Conservation (phyloP, 2,113 vertebrate genomes). For the Neolamprologus hecqui region DNA sequence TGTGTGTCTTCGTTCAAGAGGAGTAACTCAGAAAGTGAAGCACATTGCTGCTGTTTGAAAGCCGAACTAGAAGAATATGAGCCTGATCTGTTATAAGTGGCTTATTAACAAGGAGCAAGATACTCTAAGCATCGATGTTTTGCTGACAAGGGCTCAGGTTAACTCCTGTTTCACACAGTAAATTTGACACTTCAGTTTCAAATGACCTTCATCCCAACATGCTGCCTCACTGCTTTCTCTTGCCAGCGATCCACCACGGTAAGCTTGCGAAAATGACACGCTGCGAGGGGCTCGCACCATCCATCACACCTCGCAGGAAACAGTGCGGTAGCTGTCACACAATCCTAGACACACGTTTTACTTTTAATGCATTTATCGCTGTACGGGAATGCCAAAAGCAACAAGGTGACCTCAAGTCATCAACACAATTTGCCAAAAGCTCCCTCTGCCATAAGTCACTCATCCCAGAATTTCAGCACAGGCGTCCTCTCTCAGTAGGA, state of each 20-base stretch:
- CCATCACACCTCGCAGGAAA: constrained; percentile 56
- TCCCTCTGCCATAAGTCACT: background rate
- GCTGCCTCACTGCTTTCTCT: background rate
- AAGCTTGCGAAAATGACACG: background rate
- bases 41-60: background rate
- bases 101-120: background rate
- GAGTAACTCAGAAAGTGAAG: background rate
- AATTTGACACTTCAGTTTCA: constrained; percentile 31
- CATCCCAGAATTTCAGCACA: constrained; percentile 6
- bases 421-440: constrained; percentile 38
- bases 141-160: constrained; percentile 6
- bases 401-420: constrained; percentile 56
- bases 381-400: constrained; percentile 15
- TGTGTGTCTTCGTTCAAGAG: constrained; percentile 12
- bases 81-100: background rate
- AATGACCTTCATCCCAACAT: constrained; percentile 41
- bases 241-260: background rate
- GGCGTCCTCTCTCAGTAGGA: background rate
- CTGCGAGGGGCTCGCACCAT: constrained; percentile 31
- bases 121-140: background rate
- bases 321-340: constrained; percentile 22
- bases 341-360: background rate
- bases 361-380: constrained; percentile 54
- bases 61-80: background rate
- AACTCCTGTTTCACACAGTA: constrained; percentile 23